Evolutionary conservation across 2,113 vertebrate genomes (phyloP), one percentile per base, ranked within the genome.

Genomic region (Erpornis zantholeuca): DNA sequence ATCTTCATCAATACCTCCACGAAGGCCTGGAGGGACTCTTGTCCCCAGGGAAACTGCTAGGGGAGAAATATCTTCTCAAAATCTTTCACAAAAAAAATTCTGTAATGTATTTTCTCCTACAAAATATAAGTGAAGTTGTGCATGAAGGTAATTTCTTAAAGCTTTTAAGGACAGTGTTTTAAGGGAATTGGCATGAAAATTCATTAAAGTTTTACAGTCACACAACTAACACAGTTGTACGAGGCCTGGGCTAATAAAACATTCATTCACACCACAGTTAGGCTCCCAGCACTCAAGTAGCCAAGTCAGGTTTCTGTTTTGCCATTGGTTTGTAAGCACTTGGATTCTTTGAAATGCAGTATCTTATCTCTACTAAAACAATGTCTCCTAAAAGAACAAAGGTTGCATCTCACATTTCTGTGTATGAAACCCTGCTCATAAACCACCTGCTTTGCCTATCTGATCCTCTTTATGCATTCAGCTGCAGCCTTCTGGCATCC

Each of bases 291-390:
- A 13, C 6, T 3, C 21, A 42, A 80, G 59, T 2, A 82, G 68
- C 56, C 76, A 65, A 64, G 75, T 59, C 45, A 64, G 82, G 82
- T 93, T 83, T 94, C 59, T 86, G 15, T 77, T 93, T 83, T n/a
- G 16, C 80, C 56, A 12, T 1, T n/a, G 53, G 64, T 91, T 78
- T 95, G 28, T 29, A 78, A 90, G 64, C 54, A 68, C 64, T 68
- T 17, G 24, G 54, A n/a, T 61, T 78, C 90, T 93, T 88, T 94
- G 88, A 94, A 95, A 94, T 77, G 83, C 87, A 92, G 38, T 60
- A 86, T 88, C 76, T 94, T 92, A 96, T 88, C 92, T 96, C 45
- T 54, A 35, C 82, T 49, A 78, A 83, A 96, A 84, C 82, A 80
- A 82, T 6, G 36, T 45, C 47, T 90, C 61, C 53, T 60, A 21